These are phyloP conservation scores for Carpatolechia fugitivella DNA, from an alignment of 2,888 invertebrate species.

Conservation along the genomic window DNA sequence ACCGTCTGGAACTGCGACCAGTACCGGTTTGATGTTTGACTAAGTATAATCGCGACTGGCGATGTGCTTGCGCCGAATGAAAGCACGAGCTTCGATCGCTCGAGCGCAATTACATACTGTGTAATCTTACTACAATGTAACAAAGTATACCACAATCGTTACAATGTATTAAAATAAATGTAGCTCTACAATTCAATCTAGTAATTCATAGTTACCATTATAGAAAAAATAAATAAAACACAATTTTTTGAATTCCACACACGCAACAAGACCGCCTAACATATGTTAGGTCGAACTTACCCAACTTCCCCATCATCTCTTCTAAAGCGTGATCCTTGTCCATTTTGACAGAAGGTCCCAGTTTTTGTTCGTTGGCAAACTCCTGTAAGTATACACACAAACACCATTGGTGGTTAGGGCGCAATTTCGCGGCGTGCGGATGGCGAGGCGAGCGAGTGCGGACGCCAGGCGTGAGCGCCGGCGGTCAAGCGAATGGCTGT, in stretches of 20 bases:
- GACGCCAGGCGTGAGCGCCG: constrained; percentile 63
- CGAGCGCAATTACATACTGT: background rate
- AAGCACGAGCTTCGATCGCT: background rate
- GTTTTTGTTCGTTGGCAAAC: constrained; percentile 32
- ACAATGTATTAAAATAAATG: background rate
- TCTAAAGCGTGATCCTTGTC: constrained; percentile 82
- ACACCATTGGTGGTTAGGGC: constrained; percentile 57
- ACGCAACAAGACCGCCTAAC: background rate
- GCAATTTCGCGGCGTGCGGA: constrained; percentile 42
- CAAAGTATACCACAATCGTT: background rate
- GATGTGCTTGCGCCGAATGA: background rate
- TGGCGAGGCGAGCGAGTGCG: constrained; percentile 19
- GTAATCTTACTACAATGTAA: background rate
- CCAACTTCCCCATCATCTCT: constrained; percentile 83
- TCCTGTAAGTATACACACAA: constrained; percentile 54
- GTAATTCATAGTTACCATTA: too few species aligned
- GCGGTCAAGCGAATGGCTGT: constrained; percentile 64
- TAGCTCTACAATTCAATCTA: too few species aligned
- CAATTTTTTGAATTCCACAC: background rate
- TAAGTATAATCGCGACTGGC: background rate
- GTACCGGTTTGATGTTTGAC: background rate
- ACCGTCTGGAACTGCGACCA: background rate
- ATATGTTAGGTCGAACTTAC: constrained; percentile 53
- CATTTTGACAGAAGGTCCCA: constrained; percentile 52
- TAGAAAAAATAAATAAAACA: too few species aligned